Percentiles rank a stretch among this genome's conserved stretches.
phyloP scores from a whole-genome alignment of 2,888 invertebrate species.

The Thelaira solivaga region DNA sequence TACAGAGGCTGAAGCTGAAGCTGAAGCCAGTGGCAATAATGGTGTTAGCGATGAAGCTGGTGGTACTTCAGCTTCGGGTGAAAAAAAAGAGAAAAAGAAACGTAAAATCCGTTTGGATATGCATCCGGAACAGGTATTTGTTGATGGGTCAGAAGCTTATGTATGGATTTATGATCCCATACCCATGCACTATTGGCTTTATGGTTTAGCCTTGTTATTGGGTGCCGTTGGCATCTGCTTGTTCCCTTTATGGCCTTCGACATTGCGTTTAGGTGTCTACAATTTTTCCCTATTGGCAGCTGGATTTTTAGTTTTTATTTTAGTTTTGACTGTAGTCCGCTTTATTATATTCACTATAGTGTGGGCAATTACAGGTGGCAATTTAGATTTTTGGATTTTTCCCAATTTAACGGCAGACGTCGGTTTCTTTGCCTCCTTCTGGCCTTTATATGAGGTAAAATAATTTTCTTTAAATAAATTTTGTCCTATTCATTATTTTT shows the following conservation, averaged over 20 bases:
- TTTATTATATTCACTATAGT: conserved; percentile 93
- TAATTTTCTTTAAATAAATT: neutral
- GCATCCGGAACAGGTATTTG: conserved; percentile 96
- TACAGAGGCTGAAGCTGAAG: conserved; percentile 68
- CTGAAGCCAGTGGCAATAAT: conserved; percentile 65
- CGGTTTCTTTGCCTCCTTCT: conserved; percentile 98
- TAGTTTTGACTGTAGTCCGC: conserved; percentile 92
- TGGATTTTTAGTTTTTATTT: conserved; percentile 94
- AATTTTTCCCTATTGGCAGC: conserved; percentile 97
- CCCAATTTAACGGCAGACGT: conserved; percentile 99
- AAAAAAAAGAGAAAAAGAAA: conserved; percentile 82
- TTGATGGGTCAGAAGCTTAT: conserved; percentile 95
- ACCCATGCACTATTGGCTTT: conserved; percentile 95
- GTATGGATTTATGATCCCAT: conserved; percentile 99
- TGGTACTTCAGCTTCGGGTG: conserved; percentile 32
- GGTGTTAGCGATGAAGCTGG: conserved; percentile 64
- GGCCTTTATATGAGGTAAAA: conserved; percentile 93
- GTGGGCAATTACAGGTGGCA: conserved; percentile 91
- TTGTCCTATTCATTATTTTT: neutral
- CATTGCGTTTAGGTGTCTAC: conserved; percentile 95
- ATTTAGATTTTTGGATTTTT: conserved; percentile 97
- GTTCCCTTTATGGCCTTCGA: conserved; percentile 99
- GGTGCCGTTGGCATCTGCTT: conserved; percentile 97
- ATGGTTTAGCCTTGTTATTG: conserved; percentile 91
- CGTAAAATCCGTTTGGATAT: conserved; percentile 97